These are phyloP conservation scores for Crotalus horridus DNA, from an alignment of 2,113 vertebrate species.

Conservation along the genomic window DNA sequence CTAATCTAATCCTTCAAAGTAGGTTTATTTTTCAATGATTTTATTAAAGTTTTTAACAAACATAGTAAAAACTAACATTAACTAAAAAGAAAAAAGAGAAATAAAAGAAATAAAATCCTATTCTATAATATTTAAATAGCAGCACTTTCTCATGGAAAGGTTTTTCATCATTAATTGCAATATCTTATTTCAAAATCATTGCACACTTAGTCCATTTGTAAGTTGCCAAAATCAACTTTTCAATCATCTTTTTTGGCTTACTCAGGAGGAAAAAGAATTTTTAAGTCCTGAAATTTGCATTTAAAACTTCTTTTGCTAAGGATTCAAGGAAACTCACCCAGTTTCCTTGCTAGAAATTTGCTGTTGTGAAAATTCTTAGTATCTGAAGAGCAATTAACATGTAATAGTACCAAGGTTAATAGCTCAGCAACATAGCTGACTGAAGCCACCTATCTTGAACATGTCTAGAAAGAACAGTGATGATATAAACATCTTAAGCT, in stretches of 20 bases:
- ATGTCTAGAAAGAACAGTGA: not conserved
- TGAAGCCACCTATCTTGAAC: not conserved
- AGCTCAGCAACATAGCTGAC: not conserved
- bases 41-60: not conserved
- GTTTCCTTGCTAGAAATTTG: not conserved
- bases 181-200: not conserved
- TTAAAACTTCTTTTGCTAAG: not conserved
- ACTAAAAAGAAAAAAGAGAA: not conserved
- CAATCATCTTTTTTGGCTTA: not conserved
- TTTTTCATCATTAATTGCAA: not conserved
- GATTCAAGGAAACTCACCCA: not conserved
- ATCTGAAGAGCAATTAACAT: not conserved
- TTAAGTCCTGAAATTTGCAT: not conserved
- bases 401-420: not conserved
- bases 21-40: not conserved
- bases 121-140: not conserved
- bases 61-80: not conserved
- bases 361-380: not conserved
- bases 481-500: not conserved
- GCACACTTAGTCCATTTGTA: not conserved
- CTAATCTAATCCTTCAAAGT: not conserved
- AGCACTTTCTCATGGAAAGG: not conserved
- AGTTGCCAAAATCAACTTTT: not conserved
- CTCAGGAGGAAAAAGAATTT: not conserved
- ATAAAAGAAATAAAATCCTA: not conserved